Base-by-base conservation (phyloP, 2,113 vertebrate species). In the Ranitomeya variabilis region DNA sequence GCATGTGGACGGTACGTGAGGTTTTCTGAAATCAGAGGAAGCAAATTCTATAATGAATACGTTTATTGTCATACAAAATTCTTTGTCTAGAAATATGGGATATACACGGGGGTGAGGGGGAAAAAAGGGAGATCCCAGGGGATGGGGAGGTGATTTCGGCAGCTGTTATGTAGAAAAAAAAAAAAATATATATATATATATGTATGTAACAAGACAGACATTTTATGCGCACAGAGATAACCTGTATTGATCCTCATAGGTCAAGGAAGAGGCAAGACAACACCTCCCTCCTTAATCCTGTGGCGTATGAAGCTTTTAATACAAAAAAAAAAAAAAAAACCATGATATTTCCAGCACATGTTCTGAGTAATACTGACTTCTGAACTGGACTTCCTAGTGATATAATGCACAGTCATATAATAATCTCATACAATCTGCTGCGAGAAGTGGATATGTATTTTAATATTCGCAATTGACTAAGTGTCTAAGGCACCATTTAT, bases 51-150 rank as follows among this genome's bases (percentile, higher is more conserved):
- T 91, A 96, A 97, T 97, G 96, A 98, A 98, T 98, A 98, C 96
- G 97, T 96, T 98, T 99, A 98, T 99, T 98, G 96, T 98, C 95
- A 96, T 98, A 98, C 96, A 99, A 97, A 97, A 96, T 95, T 96
- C 95, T 95, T 95, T 94, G 96, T 96, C 90, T 99, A 97, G 96
- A 98, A 99, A 99, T 97, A 96, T 96, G 97, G 96, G 87, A 77
- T 95, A 96, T 96, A 98, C 95, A 97, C 55, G 62, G 83, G 86
- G 57, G 83, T 67, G 74, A 69, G 73, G 81, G 80, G 83, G 74
- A 89, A 19, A 89, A 19, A 51, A 62, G 71, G 55, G 84, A 9
- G 31, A 74, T 45, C 4, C 57, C 7, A 19, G 74, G 57, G 55
- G 60, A 71, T 16, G 67, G 52, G 78, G 10, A 12, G 77, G n/a